Percentiles rank a stretch among this genome's conserved stretches.
phyloP scores from a whole-genome alignment of 2,797 vertebrate genomes.

The Ibycter americanus region DNA sequence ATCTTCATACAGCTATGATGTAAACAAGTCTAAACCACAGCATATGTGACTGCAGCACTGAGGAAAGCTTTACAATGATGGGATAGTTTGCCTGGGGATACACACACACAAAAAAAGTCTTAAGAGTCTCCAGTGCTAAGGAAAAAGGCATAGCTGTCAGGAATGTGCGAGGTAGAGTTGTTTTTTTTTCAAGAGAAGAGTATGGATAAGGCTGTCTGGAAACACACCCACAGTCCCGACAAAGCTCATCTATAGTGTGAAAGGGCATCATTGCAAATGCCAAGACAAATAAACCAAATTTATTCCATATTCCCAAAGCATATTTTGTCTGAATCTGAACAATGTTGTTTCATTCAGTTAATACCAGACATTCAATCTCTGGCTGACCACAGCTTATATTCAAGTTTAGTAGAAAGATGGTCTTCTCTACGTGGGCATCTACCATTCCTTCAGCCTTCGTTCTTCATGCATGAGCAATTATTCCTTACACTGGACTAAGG shows the following conservation, averaged over 20 bases:
- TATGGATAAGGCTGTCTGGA: neutral
- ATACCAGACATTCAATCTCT: neutral
- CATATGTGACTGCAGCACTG: accelerated
- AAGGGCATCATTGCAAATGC: neutral
- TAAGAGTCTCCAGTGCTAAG: neutral
- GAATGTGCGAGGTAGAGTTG: neutral
- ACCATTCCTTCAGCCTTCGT: neutral
- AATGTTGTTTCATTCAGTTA: neutral
- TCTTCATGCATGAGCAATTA: neutral
- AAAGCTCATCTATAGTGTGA: neutral
- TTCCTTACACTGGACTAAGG: neutral
- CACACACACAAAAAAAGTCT: neutral
- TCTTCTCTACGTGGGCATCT: neutral
- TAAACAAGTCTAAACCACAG: neutral
- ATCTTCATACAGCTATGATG: neutral
- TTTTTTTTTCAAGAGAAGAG: neutral
- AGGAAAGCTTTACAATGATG: neutral
- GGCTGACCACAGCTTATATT: neutral
- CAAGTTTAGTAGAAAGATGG: neutral
- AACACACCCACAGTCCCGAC: neutral
- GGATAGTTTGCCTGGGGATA: neutral
- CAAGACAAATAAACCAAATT: neutral
- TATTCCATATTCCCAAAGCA: neutral
- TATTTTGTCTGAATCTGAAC: neutral
- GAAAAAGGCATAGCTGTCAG: neutral